Base-by-base conservation (phyloP, 2,888 invertebrate species). In the Apotomis betuletana region DNA sequence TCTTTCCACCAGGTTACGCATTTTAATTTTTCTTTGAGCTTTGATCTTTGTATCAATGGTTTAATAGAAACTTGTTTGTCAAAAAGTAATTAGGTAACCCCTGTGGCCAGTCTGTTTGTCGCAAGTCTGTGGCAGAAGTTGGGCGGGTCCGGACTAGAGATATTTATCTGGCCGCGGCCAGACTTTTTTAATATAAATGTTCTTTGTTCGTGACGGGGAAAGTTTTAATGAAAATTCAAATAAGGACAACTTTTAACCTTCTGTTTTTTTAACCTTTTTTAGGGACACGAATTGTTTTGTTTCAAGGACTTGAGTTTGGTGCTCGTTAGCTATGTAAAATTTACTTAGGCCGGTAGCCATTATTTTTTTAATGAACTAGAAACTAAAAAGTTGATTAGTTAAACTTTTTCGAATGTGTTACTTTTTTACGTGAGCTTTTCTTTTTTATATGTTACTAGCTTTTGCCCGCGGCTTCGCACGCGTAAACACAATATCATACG, bases 111-210 rank as follows among this genome's bases (percentile, higher is more conserved):
- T 89, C 89, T 89, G 80, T 46, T 68, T 65, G 70, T 76, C 76
- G 76, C 70, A 77, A 76, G 73, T 90, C 89, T 87, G 70, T 88
- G 87, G 5, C 64, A 76, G 75, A 91, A 92, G 92, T 91, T 86
- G 85, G 91, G 90, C 86, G 87, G 90, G 87, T 82, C 84, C 87
- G 88, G 90, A 91, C 92, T 91, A 91, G 90, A 91, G 92, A 93
- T 93, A 93, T 91, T 91, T 92, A 93, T 92, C 92, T 91, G 91
- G 90, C 91, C 89, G 88, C 83, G 87, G 88, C 85, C 85, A 85
- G 92, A 93, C 88, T 93, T 93, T 93, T 93, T 93, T 93, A 93
- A 93, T 93, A 93, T 93, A 92, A 93, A 92, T 92, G 92, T 93
- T 93, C 93, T 93, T 93, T 93, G 93, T 92, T 91, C 91, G 86